These are phyloP conservation scores for Corydoras sp. DNA, from an alignment of 2,113 vertebrate genomes.

Conservation along the genomic window DNA sequence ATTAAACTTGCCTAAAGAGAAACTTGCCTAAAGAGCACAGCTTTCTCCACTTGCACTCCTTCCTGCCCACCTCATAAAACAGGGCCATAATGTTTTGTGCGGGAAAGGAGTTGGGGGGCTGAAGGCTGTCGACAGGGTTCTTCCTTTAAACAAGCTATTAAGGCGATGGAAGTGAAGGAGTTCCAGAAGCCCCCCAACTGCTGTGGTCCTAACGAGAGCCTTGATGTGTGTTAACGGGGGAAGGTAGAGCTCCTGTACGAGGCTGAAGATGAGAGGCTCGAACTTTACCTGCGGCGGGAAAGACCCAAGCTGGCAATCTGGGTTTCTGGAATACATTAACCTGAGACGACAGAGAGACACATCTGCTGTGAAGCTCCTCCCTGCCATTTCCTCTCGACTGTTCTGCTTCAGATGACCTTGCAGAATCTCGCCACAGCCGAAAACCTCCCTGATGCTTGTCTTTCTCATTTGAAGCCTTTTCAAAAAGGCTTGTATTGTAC, in stretches of 20 bases:
- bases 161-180: constrained; percentile 24
- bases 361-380: constrained; percentile 7
- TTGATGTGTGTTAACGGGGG: constrained; percentile 45
- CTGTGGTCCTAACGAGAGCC: constrained; percentile 33
- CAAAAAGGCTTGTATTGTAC: background rate
- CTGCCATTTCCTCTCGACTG: constrained; percentile 4
- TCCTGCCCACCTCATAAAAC: constrained; percentile 39
- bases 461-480: background rate
- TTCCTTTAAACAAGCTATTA: constrained; percentile 34
- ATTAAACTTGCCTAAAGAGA: constrained; percentile 33
- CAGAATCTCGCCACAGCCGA: constrained; percentile 17
- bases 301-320: constrained; percentile 15
- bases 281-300: constrained; percentile 22
- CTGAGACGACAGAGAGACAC: constrained; percentile 1
- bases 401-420: constrained; percentile 1
- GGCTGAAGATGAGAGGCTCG: constrained; percentile 33
- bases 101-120: constrained; percentile 14
- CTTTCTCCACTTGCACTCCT: constrained; percentile 24
- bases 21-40: constrained; percentile 28
- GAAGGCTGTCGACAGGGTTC: constrained; percentile 35
- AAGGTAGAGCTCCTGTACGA: constrained; percentile 32
- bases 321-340: constrained; percentile 39
- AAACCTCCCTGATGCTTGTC: background rate
- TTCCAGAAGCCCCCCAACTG: constrained; percentile 26
- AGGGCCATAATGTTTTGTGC: constrained; percentile 33